Evolutionary conservation across 2,113 vertebrate genomes (phyloP).

Genomic region (Periophthalmus modestus): DNA sequence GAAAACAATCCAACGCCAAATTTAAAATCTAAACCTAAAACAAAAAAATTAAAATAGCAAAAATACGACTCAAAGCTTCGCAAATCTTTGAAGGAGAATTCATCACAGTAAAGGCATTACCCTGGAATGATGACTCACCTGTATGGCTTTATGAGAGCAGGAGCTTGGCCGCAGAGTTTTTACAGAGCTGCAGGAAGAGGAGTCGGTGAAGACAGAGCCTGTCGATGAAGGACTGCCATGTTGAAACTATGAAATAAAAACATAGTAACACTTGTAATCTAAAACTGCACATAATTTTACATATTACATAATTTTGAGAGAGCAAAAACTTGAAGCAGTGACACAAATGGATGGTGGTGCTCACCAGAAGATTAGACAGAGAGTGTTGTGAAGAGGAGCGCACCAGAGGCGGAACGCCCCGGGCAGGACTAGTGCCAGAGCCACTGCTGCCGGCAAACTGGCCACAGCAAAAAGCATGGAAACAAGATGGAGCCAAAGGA

Average conservation of each 20-base stretch:
- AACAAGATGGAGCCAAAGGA: conserved; percentile 32
- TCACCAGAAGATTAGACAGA: conserved; percentile 90
- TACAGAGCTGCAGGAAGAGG: conserved; percentile 88
- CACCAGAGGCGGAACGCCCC: conserved; percentile 87
- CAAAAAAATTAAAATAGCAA: background rate
- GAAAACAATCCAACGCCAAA: background rate
- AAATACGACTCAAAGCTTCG: background rate
- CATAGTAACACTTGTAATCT: background rate
- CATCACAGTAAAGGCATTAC: background rate
- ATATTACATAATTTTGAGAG: background rate
- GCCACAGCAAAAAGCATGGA: conserved; percentile 29
- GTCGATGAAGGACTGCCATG: conserved; percentile 90
- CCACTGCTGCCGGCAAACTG: conserved; percentile 93
- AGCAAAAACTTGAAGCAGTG: conserved; percentile 1
- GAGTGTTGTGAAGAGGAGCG: conserved; percentile 93
- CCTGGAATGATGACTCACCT: conserved; percentile 76
- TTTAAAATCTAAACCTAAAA: background rate
- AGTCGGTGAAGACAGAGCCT: conserved; percentile 88
- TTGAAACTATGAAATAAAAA: conserved; percentile 78
- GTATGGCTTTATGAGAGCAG: conserved; percentile 87
- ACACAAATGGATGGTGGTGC: conserved; percentile 54
- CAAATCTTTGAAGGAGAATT: background rate
- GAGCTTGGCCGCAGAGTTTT: conserved; percentile 43
- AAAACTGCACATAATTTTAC: background rate
- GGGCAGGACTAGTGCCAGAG: conserved; percentile 90